Base-by-base conservation (phyloP, 2,888 invertebrate species). In the Graphium colonna region DNA sequence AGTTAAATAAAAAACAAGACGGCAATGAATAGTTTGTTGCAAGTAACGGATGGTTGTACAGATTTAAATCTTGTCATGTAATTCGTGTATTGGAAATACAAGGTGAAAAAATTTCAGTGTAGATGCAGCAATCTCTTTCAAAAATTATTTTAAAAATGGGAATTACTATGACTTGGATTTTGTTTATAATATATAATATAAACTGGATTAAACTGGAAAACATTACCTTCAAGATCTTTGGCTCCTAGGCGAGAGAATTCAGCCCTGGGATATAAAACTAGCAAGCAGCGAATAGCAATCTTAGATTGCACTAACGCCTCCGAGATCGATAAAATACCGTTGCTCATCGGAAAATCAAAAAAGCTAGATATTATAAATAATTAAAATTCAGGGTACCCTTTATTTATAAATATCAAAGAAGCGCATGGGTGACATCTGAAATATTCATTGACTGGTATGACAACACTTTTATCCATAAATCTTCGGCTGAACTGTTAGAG, bases 11-110 rank as follows among this genome's bases (percentile, higher is more conserved):
- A 58, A 61, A 59, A 60, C 1, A 61, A 43, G 57, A 61, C 55
- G 60, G 60, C 38, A 46, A 64, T 62, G 52, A 61, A 58, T 60
- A 56, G 7, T 65, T 65, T 59, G 59, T 58, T 28, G 65, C 63
- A 51, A 65, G 64, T 60, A 58, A 49, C 41, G 65, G 63, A 55
- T 65, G 62, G 64, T 55, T 66, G 59, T n/a, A n/a, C n/a, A n/a
- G n/a, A n/a, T n/a, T n/a, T n/a, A n/a, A n/a, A n/a, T n/a, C n/a
- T n/a, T n/a, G 62, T 48, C 57, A 65, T 62, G 61, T 62, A 56
- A 64, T 67, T 62, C 58, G 57, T 4, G 57, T 60, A 58, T 58
- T 63, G 43, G 57, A 60, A 55, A 59, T 60, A 56, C 61, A 57
- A 59, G 55, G 61, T 51, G 58, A 63, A 59, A 60, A 60, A 59